Evolutionary conservation across 2,113 vertebrate species (phyloP).

Genomic region (Saccopteryx bilineata): DNA sequence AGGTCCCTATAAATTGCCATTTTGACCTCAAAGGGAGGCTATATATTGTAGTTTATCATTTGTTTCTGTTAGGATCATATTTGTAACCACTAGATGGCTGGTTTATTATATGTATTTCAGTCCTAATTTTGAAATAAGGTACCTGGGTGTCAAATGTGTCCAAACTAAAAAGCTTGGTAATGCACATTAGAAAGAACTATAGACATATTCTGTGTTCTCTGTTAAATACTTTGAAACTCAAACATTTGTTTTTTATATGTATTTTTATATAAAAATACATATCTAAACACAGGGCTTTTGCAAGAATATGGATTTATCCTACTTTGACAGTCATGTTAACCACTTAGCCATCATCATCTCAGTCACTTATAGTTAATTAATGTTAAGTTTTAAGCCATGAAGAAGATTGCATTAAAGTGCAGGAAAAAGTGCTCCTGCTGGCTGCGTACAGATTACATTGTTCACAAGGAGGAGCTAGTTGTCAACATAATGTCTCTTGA

Average conservation of each 20-base stretch:
- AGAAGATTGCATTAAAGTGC: background rate
- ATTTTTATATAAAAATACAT: background rate
- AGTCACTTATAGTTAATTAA: background rate
- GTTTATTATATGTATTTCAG: slow-evolving; percentile 33
- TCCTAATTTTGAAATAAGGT: slow-evolving; percentile 40
- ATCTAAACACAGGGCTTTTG: background rate
- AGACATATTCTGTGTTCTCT: background rate
- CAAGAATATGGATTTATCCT: background rate
- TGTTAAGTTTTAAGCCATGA: background rate
- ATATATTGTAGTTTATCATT: background rate
- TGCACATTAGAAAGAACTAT: background rate
- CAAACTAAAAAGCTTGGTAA: background rate
- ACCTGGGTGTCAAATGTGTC: background rate
- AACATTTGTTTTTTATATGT: too few relatives aligned
- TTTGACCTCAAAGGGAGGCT: background rate
- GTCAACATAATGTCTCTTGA: background rate
- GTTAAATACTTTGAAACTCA: background rate
- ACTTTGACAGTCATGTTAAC: background rate
- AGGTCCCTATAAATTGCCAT: background rate
- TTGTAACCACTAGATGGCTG: background rate
- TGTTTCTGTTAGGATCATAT: background rate
- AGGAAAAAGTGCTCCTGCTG: background rate
- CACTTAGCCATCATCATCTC: background rate
- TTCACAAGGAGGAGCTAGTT: background rate
- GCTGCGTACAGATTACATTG: background rate